phyloP scores from a whole-genome alignment of 2,797 vertebrate genomes.

The Crenuchus spilurus region DNA sequence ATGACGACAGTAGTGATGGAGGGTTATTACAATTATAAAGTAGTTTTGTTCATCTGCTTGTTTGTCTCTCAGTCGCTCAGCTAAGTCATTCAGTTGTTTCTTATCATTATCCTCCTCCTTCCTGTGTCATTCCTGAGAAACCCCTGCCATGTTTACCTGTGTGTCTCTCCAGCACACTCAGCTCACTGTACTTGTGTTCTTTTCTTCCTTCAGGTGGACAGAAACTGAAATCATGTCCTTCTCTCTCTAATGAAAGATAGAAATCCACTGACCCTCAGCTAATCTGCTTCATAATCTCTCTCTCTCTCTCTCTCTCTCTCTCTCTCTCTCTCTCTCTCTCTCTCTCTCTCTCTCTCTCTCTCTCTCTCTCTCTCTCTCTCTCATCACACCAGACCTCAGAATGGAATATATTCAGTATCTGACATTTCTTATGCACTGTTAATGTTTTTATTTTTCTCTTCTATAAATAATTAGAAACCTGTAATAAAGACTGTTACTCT shows the following conservation, averaged over 20 bases:
- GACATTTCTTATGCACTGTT: neutral
- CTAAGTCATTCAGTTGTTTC: neutral
- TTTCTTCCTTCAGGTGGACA: neutral
- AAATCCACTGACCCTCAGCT: slow-evolving; percentile 18
- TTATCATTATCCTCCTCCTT: neutral
- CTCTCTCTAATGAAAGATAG: slow-evolving; percentile 9
- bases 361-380: neutral
- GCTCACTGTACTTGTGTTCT: neutral
- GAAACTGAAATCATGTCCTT: neutral
- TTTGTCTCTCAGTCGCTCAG: neutral
- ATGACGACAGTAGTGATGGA: neutral
- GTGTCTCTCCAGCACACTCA: neutral
- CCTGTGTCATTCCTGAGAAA: neutral
- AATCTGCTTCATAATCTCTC: slow-evolving; percentile 50
- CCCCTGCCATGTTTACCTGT: neutral
- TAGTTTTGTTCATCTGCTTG: neutral
- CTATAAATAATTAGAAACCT: no score
- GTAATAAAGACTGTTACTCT: neutral
- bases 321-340: slow-evolving; percentile 25
- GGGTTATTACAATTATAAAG: neutral
- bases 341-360: slow-evolving; percentile 5
- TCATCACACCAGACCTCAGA: neutral
- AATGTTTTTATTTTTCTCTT: no score
- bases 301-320: slow-evolving; percentile 21
- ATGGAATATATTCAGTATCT: neutral